Base-by-base conservation (phyloP, 2,888 invertebrate species). In the Endomychus coccineus region DNA sequence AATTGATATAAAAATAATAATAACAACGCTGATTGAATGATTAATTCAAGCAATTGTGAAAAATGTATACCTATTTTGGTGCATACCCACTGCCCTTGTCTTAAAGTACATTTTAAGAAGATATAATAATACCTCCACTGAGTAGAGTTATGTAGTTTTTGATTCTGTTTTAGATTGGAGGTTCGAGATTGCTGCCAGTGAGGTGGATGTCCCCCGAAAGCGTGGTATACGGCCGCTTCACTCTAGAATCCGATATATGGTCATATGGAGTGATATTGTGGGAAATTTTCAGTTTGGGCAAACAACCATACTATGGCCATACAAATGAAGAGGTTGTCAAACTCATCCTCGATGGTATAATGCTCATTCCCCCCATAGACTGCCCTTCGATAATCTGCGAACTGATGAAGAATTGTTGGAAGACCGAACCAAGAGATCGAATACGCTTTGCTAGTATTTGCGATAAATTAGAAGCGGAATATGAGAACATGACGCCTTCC, bases 181-280 rank as follows among this genome's bases (percentile, higher is more conserved):
- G 87, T 2, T 82, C 83, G 16, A 68, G 85, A 28, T 71, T 87
- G 33, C 72, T 92, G 56, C 92, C 94, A 1, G 83, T 95, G 0
- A 75, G 94, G n/a, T 95, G 94, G 94, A 91, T 94, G 91, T 83
- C 92, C 0, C 89, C 90, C 0, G 94, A 95, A 65, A 85, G 89
- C 49, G 83, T 94, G 22, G 74, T 89, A 43, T 91, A 87, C 57
- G 90, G 89, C 14, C 77, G 87, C 28, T 92, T 89, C 62, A 89
- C 89, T 0, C 75, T 89, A 35, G 90, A 91, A 65, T 88, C 88
- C 1, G 94, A 94, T 61, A 83, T 92, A 1, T 94, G 91, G 91
- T 85, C 90, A 0, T 94, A 83, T 59, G 94, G 92, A 0, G 86
- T 94, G 2, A 83, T 92, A 3, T 71, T 95, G 1, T 94, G 94